Percentiles rank a stretch among this genome's conserved stretches.
Conservation (phyloP, 1,140 invertebrate genomes). For the Drosophila lowei region DNA sequence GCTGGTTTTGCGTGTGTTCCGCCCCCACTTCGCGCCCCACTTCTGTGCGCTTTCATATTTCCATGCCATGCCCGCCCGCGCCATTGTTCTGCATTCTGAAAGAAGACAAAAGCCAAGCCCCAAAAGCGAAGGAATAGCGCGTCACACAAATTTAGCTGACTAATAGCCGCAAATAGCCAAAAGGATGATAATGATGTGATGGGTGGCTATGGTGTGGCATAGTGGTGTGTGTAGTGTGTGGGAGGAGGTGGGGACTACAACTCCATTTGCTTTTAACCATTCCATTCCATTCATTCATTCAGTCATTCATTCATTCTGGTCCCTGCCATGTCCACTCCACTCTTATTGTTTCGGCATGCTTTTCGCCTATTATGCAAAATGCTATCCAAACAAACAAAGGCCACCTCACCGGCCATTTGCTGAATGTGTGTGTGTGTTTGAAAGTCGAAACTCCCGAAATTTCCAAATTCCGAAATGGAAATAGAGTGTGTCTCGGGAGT, state of each 20-base stretch:
- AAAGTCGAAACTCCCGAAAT: conserved; percentile 35
- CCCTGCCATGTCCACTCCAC: conserved; percentile 29
- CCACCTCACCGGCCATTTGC: conserved; percentile 46
- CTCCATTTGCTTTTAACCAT: conserved; percentile 77
- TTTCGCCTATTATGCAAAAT: conserved; percentile 68
- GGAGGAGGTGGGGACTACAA: conserved; percentile 33
- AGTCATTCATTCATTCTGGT: conserved; percentile 3
- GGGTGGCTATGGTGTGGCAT: conserved; percentile 23
- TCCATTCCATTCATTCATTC: conserved; percentile 29
- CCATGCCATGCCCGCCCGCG: conserved; percentile 19
- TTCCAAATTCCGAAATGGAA: conserved; percentile 58
- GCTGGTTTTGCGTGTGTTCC: conserved; percentile 39
- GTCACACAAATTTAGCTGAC: conserved; percentile 73
- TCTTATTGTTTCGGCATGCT: conserved; percentile 74
- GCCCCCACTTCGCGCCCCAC: conserved; percentile 2
- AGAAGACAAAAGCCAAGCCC: conserved; percentile 78
- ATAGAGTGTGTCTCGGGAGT: conserved; percentile 36
- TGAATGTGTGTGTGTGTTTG: conserved; percentile 50
- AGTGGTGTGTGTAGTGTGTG: background rate
- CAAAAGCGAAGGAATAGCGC: conserved; percentile 63
- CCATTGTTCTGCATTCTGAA: conserved; percentile 76
- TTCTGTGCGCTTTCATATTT: conserved; percentile 45
- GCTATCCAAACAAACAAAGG: conserved; percentile 59
- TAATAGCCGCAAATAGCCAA: conserved; percentile 60
- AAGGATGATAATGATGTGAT: conserved; percentile 50